phyloP scores from a whole-genome alignment of 2,888 invertebrate genomes.

The Caenorhabditis plicata region DNA sequence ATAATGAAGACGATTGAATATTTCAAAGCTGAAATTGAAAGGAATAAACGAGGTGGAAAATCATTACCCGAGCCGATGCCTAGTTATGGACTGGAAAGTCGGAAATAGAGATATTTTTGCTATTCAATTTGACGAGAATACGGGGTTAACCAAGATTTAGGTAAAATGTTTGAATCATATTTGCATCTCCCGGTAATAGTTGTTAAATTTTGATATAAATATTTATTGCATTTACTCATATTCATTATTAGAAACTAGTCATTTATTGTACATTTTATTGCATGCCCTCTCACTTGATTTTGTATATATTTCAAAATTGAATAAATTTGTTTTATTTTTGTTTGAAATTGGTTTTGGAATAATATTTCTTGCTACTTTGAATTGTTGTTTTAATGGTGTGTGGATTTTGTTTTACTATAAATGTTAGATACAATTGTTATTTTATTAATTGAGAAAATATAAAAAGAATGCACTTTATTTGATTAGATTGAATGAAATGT shows the following conservation, averaged over 20 bases:
- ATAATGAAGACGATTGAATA: conserved; percentile 88
- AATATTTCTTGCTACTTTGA: not conserved
- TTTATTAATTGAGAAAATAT: too few species aligned
- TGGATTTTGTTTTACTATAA: too few species aligned
- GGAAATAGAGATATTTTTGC: conserved; percentile 1
- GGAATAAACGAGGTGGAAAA: conserved; percentile 43
- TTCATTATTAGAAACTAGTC: not conserved
- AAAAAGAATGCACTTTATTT: not conserved
- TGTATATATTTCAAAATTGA: not conserved
- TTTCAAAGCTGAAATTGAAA: conserved; percentile 81
- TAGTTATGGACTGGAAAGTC: conserved; percentile 19
- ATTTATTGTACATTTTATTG: conserved; percentile 1
- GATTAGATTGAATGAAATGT: not conserved
- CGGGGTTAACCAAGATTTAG: too few species aligned
- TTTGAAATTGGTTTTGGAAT: not conserved
- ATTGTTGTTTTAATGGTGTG: too few species aligned
- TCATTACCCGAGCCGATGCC: conserved; percentile 16
- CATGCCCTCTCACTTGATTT: not conserved
- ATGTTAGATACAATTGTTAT: too few species aligned
- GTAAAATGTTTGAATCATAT: not conserved
- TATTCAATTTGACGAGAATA: not conserved
- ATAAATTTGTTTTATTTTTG: not conserved
- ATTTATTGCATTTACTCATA: conserved; percentile 1
- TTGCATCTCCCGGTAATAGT: not conserved
- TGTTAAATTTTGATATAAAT: not conserved